These are phyloP conservation scores for Mormyrus hasselquistii DNA, from an alignment of 2,797 vertebrate species.

Conservation along the genomic window DNA sequence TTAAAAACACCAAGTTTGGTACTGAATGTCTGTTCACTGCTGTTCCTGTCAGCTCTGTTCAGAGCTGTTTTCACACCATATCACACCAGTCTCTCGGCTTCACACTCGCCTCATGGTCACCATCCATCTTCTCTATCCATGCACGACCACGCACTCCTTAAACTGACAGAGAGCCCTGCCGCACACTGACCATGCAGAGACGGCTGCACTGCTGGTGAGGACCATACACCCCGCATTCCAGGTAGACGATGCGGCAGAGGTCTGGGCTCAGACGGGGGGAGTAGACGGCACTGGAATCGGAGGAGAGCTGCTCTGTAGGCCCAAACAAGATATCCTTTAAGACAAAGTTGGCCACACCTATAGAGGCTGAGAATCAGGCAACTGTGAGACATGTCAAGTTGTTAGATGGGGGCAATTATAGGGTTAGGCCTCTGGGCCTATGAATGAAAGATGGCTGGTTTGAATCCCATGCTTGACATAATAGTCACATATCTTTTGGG, in stretches of 20 bases:
- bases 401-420: neutral
- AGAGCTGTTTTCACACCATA: neutral
- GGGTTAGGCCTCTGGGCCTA: neutral
- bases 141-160: neutral
- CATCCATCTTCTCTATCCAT: neutral
- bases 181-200: slow-evolving; percentile 75
- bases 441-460: neutral
- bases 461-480: neutral
- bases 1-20: neutral
- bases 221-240: slow-evolving; percentile 68
- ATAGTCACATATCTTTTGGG: neutral
- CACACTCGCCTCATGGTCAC: neutral
- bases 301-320: slow-evolving; percentile 74
- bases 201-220: slow-evolving; percentile 85
- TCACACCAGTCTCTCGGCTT: neutral
- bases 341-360: neutral
- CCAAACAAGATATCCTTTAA: slow-evolving; percentile 18
- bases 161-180: neutral
- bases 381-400: neutral
- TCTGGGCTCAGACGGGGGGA: slow-evolving; percentile 95
- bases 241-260: slow-evolving; percentile 79
- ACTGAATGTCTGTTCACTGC: neutral
- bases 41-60: slow-evolving; percentile 1
- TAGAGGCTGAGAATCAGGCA: neutral
- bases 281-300: slow-evolving; percentile 66